Evolutionary conservation across 92 coral and sea anemone genomes (phyloP), one percentile per base, ranked within the genome.

Genomic region (Zoanthus sansibaricus): DNA sequence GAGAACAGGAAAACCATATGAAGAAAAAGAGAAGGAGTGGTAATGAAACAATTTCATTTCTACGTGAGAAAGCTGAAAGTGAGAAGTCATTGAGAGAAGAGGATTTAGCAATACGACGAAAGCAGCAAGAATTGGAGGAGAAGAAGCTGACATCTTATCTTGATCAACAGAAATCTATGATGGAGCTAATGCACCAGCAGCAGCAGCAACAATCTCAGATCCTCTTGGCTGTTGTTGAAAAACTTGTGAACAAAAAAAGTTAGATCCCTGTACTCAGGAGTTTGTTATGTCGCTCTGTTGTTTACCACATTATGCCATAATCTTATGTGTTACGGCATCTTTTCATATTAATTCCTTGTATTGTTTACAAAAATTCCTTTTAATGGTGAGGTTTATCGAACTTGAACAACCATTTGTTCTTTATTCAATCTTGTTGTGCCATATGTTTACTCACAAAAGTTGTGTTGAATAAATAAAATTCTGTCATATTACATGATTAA

Each of bases 201-300:
- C 88, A 84, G 82, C 88, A 84, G 82, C 71, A 72, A 84, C 88
- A 72, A 72, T 72, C 79, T 84, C 88, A 84, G 69, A 72, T 73
- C 82, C 88, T 84, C 88, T 9, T 73, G 88, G 88, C 88, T 84
- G 88, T 72, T 84, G 88, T 84, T 84, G 88, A 84, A 82, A 84
- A 84, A 84, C 88, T 84, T 84, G 66, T 72, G 82, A 84, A 84
- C 79, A 71, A 84, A 84, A 42, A 55, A 73, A 84, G 88, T 84
- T 84, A 73, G 82, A 48, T 84, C 82, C 88, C 88, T 84, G 88
- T 55, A 84, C 88, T 84, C 88, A 84, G 82, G 80, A 71, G 88
- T 84, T 46, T 54, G 4, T 72, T 25, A 25, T 25, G 25, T 25
- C 25, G 25, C 25, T 72, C 44, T 46, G 7, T 72, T 72, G 76